Base-by-base conservation (phyloP, 1,140 invertebrate genomes). In the Drosophila trapezifrons region DNA sequence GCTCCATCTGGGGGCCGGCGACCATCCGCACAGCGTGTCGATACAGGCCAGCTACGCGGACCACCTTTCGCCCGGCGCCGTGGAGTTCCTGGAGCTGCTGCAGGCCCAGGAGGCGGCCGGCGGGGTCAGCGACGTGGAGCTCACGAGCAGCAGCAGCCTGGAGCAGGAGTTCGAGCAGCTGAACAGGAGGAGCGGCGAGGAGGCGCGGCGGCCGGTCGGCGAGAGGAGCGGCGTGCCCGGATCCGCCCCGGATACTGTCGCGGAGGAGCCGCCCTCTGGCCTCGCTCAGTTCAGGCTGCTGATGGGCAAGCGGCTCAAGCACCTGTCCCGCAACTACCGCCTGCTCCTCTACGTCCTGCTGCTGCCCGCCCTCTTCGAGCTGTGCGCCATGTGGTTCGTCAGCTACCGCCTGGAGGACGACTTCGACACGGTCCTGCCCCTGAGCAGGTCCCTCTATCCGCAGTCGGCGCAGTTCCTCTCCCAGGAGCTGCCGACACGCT, bases 341-440 rank as follows among this genome's bases (percentile, higher is more conserved):
- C 92, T 95, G 20, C 91, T 95, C 17, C 92, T 95, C 58, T 93
- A 94, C n/a, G 92, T 94, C 13, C 78, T 95, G n/a, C 79, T 94
- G 45, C 91, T 95, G 73, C 95, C 95, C 2, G 93, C 93, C 0
- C 67, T 95, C 46, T 95, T 95, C 85, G 94, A 95, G 47, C 91
- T 94, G 2, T 90, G 94, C 15, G 94, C 95, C 27, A 95, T 95
- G 95, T 95, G 93, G 57, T 95, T 95, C 91, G 94, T 95, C 32
- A 93, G 94, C 76, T 94, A 95, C 72, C 92, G 95, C 2, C 93
- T 95, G 29, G 94, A 95, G n/a, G 94, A 94, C 20, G 93, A 94
- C 82, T 93, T 93, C 59, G 94, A 95, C 72, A 92, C 93, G 10
- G 72, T 93, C 0, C 78, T 95, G 17, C 89, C 90, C 27, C 85